Evolutionary conservation across 2,888 invertebrate species (phyloP).

Genomic region (Argyra leucocephala): DNA sequence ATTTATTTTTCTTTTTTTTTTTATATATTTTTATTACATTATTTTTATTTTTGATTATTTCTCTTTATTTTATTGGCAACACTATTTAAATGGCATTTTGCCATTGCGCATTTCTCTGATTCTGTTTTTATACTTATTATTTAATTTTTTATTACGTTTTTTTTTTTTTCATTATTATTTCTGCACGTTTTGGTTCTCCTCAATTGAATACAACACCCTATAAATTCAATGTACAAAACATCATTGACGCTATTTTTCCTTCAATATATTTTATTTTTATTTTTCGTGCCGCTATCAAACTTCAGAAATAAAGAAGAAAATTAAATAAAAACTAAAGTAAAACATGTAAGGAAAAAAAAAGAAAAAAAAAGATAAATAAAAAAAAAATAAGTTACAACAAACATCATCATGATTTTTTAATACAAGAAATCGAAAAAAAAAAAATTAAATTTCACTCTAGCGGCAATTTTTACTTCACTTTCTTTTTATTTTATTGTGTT

Average conservation of each 20-base stretch:
- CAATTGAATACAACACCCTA: constrained; percentile 3
- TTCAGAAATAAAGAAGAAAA: not conserved
- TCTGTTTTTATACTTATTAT: not conserved
- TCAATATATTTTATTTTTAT: not conserved
- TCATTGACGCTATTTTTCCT: constrained; percentile 3
- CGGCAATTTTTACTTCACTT: not conserved
- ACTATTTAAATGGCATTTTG: constrained; percentile 4
- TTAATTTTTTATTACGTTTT: not conserved
- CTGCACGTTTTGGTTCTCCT: not conserved
- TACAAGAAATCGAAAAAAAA: not conserved
- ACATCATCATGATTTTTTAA: not conserved
- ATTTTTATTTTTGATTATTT: not conserved
- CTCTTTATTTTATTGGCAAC: constrained; percentile 1
- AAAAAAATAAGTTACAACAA: no score
- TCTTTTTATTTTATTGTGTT: not conserved
- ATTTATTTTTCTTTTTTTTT: not conserved
- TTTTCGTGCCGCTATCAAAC: not conserved
- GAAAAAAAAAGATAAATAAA: not conserved
- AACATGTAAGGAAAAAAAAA: not conserved
- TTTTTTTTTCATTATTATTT: not conserved
- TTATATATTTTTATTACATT: not conserved
- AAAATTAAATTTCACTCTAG: not conserved
- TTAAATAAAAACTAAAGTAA: not conserved
- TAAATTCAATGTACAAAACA: not conserved
- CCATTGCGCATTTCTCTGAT: not conserved